Evolutionary conservation across 2,113 vertebrate species (phyloP), one percentile per base, ranked within the genome.

Genomic region (Odocoileus virginianus): DNA sequence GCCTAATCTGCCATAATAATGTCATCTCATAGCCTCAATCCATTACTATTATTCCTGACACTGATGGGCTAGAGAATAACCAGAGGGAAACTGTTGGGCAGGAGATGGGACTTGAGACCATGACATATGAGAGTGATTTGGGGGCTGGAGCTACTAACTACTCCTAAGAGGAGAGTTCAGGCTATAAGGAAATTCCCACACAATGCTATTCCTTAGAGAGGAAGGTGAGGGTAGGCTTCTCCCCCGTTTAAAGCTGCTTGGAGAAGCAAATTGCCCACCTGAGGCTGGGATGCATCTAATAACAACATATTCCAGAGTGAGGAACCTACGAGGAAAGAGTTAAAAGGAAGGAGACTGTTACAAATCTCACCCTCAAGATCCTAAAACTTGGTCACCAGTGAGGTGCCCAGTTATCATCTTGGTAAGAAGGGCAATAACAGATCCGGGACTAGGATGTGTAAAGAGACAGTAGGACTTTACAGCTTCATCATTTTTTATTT

Each of bases 361-460:
- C 16, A 91, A 87, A 87, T 25, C 14, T 6, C 12, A 67, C 43
- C 6, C n/a, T 87, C 40, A 64, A 83, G 30, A 45, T 0, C 47
- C 3, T 78, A 64, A 93, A 64, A 47, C 14, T 30, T 15, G 17
- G 30, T 45, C 4, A 19, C 61, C 83, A 55, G 0, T 3, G 33
- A 93, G 14, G 50, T 14, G 67, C 2, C 54, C 28, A 17, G 30
- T 67, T 43, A 55, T n/a, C 15, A 23, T 45, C 60, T 52, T 57
- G 78, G 23, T 23, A 58, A 58, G 17, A 30, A 7, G 6, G 28
- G 7, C 64, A 54, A 27, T 27, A 50, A 61, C 2, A 91, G 28
- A 61, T 8, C 15, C 25, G 0, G 21, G 9, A 43, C 30, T 6
- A 17, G 5, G n/a, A 3, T 36, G 4, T 52, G 13, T 11, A 3